phyloP scores from a whole-genome alignment of 2,113 vertebrate species.

The Clarias batrachus region DNA sequence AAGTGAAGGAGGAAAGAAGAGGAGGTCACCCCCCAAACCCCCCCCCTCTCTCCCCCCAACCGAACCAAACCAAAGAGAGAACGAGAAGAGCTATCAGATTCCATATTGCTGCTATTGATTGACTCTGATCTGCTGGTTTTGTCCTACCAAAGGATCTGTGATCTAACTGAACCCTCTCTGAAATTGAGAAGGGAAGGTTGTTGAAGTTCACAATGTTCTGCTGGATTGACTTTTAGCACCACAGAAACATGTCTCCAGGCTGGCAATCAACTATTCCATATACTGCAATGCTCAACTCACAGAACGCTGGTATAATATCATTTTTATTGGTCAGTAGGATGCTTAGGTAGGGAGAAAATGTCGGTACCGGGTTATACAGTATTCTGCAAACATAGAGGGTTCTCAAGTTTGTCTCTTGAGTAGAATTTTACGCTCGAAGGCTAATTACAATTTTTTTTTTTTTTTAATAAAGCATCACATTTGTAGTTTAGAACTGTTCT shows the following conservation, averaged over 20 bases:
- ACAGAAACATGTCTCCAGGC: conserved; percentile 2
- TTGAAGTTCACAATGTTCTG: conserved; percentile 29
- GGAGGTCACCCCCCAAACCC: conserved; percentile 42
- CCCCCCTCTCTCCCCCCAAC: no score
- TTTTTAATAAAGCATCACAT: neutral
- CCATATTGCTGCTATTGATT: conserved; percentile 68
- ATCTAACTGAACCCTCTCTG: conserved; percentile 36
- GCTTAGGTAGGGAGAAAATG: neutral
- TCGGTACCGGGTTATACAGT: neutral
- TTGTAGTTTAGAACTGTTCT: neutral
- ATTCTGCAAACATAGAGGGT: neutral
- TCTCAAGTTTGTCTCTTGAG: neutral
- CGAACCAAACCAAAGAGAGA: no score
- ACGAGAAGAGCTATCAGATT: conserved; percentile 67
- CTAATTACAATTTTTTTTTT: neutral
- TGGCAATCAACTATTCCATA: neutral
- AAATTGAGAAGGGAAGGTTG: conserved; percentile 32
- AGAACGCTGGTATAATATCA: neutral
- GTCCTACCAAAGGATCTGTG: conserved; percentile 53
- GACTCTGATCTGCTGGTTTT: conserved; percentile 62
- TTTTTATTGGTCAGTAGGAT: neutral
- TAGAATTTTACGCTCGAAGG: neutral
- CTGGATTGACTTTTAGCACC: conserved; percentile 24
- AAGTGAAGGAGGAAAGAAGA: conserved; percentile 53
- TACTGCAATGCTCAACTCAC: neutral